Percentiles rank a stretch among this genome's conserved stretches.
phyloP scores from a whole-genome alignment of 2,888 invertebrate species.

The Tridacna crocea region DNA sequence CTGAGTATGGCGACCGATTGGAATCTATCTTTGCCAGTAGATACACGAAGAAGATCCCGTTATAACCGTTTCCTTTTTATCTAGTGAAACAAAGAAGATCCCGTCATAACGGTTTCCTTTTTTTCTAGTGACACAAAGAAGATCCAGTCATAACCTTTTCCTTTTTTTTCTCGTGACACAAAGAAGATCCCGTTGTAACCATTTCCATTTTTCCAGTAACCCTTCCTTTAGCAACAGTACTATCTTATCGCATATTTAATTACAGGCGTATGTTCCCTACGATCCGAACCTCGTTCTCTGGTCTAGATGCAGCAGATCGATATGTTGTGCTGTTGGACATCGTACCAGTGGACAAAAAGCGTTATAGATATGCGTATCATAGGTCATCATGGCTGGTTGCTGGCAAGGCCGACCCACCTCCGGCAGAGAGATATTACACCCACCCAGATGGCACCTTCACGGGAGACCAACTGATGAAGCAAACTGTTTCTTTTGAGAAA shows the following conservation, averaged over 20 bases:
- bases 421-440: conserved; percentile 93
- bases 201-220: no score
- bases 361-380: conserved; percentile 97
- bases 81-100: no score
- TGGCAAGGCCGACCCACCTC: conserved; percentile 98
- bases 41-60: no score
- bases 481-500: conserved; percentile 99
- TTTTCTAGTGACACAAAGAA: no score
- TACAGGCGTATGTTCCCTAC: conserved; percentile 99
- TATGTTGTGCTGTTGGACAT: conserved; percentile 98
- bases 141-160: no score
- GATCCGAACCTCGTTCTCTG: conserved; percentile 95
- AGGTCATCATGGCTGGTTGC: conserved; percentile 99
- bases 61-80: no score
- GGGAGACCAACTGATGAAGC: conserved; percentile 97
- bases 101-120: no score
- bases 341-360: conserved; percentile 97
- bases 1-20: no score
- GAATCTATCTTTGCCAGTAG: no score
- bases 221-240: no score
- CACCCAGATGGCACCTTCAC: conserved; percentile 98
- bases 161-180: no score
- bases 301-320: conserved; percentile 86
- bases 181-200: no score
- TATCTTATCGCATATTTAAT: not conserved